These are phyloP conservation scores for Dynastes maya DNA, from an alignment of 2,888 invertebrate genomes.

Conservation along the genomic window DNA sequence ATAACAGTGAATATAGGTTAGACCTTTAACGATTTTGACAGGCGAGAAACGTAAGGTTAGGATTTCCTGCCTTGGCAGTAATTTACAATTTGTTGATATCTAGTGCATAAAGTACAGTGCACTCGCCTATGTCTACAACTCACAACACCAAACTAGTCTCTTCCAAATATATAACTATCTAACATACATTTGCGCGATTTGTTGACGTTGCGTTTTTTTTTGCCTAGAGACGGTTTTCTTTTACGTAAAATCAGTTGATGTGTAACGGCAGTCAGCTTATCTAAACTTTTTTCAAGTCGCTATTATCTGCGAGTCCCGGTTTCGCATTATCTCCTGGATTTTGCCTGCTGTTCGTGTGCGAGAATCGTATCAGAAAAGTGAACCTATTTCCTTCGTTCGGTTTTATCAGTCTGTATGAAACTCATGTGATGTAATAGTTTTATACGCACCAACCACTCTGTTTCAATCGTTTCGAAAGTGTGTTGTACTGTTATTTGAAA, in stretches of 20 bases:
- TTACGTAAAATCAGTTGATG: constrained; percentile 31
- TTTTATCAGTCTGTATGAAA: constrained; percentile 36
- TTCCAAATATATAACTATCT: constrained; percentile 65
- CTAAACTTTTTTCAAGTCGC: constrained; percentile 7
- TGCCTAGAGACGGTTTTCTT: constrained; percentile 29
- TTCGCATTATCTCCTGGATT: constrained; percentile 30
- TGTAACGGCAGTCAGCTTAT: constrained; percentile 7
- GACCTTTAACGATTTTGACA: constrained; percentile 43
- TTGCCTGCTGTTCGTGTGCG: constrained; percentile 7
- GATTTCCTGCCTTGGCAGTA: constrained; percentile 45
- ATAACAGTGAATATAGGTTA: constrained; percentile 50
- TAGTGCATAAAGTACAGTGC: constrained; percentile 69
- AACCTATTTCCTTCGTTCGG: constrained; percentile 52
- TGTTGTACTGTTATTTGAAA: constrained; percentile 59
- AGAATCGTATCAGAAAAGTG: constrained; percentile 31
- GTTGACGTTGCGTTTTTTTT: constrained; percentile 59
- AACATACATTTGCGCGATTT: constrained; percentile 60
- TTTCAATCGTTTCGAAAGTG: constrained; percentile 60
- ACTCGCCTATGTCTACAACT: constrained; percentile 58
- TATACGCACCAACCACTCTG: constrained; percentile 53
- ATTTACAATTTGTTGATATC: constrained; percentile 66
- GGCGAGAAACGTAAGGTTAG: constrained; percentile 46
- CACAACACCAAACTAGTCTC: constrained; percentile 57
- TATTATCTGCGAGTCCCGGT: constrained; percentile 35
- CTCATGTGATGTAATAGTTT: constrained; percentile 65